A percentile compares a stretch with the other conserved stretches of the same genome.
Evolutionary conservation across 2,797 vertebrate species (phyloP).

Genomic region (Chloroceryle amazona): DNA sequence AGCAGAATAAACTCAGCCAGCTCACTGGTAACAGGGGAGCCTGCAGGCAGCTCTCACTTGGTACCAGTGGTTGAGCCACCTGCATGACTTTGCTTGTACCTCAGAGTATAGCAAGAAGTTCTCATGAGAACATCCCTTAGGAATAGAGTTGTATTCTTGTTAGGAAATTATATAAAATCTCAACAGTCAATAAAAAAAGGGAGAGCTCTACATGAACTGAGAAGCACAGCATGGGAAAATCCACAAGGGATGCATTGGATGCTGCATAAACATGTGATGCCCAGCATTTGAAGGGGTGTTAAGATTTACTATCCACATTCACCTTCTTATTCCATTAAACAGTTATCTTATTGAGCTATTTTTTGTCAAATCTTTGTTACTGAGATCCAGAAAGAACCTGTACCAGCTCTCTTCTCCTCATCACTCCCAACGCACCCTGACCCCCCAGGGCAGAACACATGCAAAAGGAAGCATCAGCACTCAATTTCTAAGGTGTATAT

Average conservation of each 20-base stretch:
- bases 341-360: neutral
- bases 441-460: accelerated
- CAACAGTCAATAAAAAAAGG: neutral
- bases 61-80: accelerated
- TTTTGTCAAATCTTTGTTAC: accelerated
- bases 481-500: neutral
- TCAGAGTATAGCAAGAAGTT: neutral
- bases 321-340: neutral
- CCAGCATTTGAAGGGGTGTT: neutral
- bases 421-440: accelerated
- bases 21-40: neutral
- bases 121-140: neutral
- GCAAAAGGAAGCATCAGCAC: neutral
- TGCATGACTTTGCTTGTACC: neutral
- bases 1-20: neutral
- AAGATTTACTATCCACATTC: neutral
- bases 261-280: neutral
- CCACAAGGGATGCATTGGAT: accelerated
- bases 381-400: neutral
- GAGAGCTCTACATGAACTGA: neutral
- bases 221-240: accelerated
- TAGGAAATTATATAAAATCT: neutral
- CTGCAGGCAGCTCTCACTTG: neutral
- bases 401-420: accelerated
- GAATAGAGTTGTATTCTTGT: neutral